Base-by-base conservation (phyloP, 2,113 vertebrate species). In the Mustela lutreola region DNA sequence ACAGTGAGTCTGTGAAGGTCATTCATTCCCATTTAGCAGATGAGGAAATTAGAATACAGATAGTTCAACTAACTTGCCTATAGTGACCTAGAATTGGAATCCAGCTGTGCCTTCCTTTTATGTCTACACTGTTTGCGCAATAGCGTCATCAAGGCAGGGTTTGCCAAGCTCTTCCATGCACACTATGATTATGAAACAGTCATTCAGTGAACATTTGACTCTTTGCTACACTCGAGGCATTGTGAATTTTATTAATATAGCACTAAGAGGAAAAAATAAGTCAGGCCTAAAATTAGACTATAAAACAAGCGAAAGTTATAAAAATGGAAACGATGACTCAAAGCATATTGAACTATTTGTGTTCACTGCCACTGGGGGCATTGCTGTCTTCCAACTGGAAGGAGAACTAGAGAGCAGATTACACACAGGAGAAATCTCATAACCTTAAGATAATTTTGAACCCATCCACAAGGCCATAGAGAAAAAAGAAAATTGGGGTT, bases 261-360 rank as follows among this genome's bases (percentile, higher is more conserved):
- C 82, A 86, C 48, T 86, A 83, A 89, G 28, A 89, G 48, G n/a
- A 78, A 92, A 97, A 96, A 94, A 85, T 97, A 96, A 96, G 81
- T 94, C 81, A 96, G 31, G 14, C 87, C 95, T 97, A 97, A 98
- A 97, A 97, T 98, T 97, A 97, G 94, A 75, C 90, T 89, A 80
- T 96, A 91, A 97, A 96, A 93, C 95, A 96, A 95, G 94, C 45
- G 79, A 97, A 97, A 95, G 31, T 89, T 90, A 95, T 89, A 97
- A 97, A 98, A 97, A 97, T 91, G 88, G 90, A 79, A 96, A 96
- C 60, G 88, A 60, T 97, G 92, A 97, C 95, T 97, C 96, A 97
- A 95, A 90, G 45, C 88, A 92, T 76, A 70, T 70, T 81, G 90
- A 92, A 88, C 88, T 97, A 80, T 97, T 97, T 96, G 89, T 60